These are phyloP conservation scores for Halyomorpha halys DNA, from an alignment of 1,140 invertebrate genomes.

Conservation along the genomic window DNA sequence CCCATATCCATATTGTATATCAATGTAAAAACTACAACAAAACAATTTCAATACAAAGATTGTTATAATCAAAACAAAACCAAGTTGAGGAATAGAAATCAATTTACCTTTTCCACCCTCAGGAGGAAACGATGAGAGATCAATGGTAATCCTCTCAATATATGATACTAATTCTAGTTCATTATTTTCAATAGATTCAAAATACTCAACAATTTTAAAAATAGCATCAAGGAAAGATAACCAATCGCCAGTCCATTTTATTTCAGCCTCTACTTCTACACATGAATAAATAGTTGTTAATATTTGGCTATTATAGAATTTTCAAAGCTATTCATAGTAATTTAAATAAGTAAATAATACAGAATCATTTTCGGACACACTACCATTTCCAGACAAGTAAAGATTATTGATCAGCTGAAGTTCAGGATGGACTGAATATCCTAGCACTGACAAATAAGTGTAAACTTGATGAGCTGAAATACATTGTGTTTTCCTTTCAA, in stretches of 20 bases:
- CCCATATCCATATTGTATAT: constrained; percentile 17
- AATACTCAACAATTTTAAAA: constrained; percentile 19
- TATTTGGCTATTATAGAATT: not conserved
- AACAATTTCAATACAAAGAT: not conserved
- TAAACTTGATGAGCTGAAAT: constrained; percentile 9
- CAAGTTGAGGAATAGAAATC: not conserved
- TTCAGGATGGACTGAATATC: not conserved
- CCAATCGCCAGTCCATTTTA: constrained; percentile 22
- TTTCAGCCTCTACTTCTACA: constrained; percentile 10
- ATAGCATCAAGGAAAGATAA: constrained; percentile 19
- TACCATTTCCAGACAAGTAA: not conserved
- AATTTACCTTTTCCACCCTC: constrained; percentile 1
- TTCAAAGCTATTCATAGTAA: not conserved
- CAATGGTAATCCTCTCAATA: not conserved
- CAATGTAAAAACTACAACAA: constrained; percentile 10
- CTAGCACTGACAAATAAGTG: not conserved
- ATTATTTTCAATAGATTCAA: constrained; percentile 1
- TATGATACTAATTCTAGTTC: not conserved
- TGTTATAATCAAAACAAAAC: not conserved
- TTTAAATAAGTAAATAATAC: not conserved
- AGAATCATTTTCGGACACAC: not conserved
- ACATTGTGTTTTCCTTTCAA: not conserved
- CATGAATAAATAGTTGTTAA: not conserved
- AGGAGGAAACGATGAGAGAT: not conserved
- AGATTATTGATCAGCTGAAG: not conserved